phyloP scores from a whole-genome alignment of 2,113 vertebrate genomes.

The Rhinichthys klamathensis region DNA sequence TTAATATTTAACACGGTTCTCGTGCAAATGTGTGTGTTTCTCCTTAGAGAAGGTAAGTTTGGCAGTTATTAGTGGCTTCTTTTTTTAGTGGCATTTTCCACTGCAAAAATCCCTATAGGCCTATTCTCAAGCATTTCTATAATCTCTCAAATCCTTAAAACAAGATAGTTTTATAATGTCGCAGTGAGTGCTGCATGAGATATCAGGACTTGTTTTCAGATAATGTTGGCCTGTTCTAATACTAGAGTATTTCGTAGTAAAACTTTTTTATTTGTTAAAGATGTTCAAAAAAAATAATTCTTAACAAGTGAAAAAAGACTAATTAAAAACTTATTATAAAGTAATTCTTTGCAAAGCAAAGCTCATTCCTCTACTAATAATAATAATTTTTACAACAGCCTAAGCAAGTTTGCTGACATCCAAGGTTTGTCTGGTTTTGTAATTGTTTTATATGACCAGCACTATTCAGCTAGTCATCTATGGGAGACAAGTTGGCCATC shows the following conservation, averaged over 20 bases:
- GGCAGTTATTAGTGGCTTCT: background rate
- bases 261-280: background rate
- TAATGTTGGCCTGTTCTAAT: too few relatives aligned
- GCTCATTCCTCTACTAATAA: too few relatives aligned
- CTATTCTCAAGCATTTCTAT: background rate
- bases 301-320: background rate
- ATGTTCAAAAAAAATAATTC: background rate
- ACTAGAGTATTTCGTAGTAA: background rate
- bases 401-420: too few relatives aligned
- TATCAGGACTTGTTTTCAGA: background rate
- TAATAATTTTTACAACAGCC: too few relatives aligned
- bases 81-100: background rate
- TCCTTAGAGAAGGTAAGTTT: constrained; percentile 51
- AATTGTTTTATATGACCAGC: background rate
- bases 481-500: background rate
- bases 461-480: background rate
- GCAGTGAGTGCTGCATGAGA: background rate
- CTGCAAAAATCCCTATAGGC: background rate
- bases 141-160: background rate
- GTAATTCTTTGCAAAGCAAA: background rate
- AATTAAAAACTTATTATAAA: background rate
- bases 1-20: background rate
- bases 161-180: background rate
- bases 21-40: constrained; percentile 63
- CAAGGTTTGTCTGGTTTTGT: too few relatives aligned